These are phyloP conservation scores for Sphecodes monilicornis DNA, from an alignment of 2,888 invertebrate genomes.

Conservation along the genomic window DNA sequence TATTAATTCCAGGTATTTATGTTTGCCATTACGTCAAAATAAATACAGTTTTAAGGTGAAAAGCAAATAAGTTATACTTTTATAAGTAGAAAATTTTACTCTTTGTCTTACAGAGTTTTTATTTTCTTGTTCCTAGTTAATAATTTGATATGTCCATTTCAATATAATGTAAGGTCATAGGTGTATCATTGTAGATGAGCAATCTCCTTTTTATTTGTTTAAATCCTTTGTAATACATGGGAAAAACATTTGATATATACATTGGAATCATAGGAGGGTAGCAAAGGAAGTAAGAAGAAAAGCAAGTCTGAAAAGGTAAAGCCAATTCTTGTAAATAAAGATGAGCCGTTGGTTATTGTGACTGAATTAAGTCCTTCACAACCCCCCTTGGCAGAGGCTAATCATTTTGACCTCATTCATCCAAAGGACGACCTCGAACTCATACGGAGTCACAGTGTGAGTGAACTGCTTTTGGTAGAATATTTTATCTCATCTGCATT, in stretches of 20 bases:
- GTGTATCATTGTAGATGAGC: slow-evolving; percentile 27
- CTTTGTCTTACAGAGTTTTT: not conserved
- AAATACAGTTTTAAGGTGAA: slow-evolving; percentile 75
- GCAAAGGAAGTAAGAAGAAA: slow-evolving; percentile 88
- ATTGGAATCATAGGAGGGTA: slow-evolving; percentile 79
- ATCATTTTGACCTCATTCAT: slow-evolving; percentile 92
- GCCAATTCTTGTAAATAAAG: slow-evolving; percentile 91
- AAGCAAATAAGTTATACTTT: slow-evolving; percentile 49
- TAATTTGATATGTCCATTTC: slow-evolving; percentile 54
- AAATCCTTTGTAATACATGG: slow-evolving; percentile 74
- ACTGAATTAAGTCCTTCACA: slow-evolving; percentile 81
- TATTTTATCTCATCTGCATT: slow-evolving; percentile 43
- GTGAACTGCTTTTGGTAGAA: slow-evolving; percentile 76
- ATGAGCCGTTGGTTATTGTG: slow-evolving; percentile 86
- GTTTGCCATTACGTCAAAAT: slow-evolving; percentile 75
- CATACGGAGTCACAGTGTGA: slow-evolving; percentile 85
- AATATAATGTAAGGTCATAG: slow-evolving; percentile 45
- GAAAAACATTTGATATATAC: slow-evolving; percentile 65
- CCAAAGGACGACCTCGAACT: slow-evolving; percentile 92
- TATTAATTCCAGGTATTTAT: slow-evolving; percentile 78
- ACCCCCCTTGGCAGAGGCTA: slow-evolving; percentile 84
- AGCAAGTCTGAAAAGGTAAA: slow-evolving; percentile 90
- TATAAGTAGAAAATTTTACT: slow-evolving; percentile 18
- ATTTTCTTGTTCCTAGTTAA: not conserved
- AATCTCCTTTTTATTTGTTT: slow-evolving; percentile 34